Base-by-base conservation (phyloP, 1,140 invertebrate genomes). In the Drosophila bocki region DNA sequence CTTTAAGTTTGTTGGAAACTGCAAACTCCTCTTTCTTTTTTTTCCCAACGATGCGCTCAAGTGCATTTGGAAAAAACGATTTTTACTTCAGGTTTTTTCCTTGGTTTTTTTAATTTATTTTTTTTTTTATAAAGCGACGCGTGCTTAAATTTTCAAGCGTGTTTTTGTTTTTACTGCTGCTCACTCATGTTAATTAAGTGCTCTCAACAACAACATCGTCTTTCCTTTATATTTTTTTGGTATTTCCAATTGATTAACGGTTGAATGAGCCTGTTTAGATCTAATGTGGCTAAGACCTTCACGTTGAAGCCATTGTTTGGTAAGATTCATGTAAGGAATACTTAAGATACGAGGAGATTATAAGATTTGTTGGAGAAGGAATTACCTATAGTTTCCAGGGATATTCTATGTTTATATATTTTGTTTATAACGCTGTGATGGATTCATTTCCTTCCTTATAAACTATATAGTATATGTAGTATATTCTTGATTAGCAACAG, bases 151-250 rank as follows among this genome's bases (percentile, higher is more conserved):
- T 45, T 69, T 35, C 22, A 65, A 39, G 65, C 37, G 8, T 65
- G 37, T 42, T 42, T 65, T 35, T 65, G 33, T 51, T 65, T 11
- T 68, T 50, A 17, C 35, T 32, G 61, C 60, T 50, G 60, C 35
- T 44, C 61, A 51, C 48, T 65, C 45, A 69, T 51, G 61, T 65
- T 69, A 69, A 69, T 69, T 69, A 69, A 65, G 35, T 47, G 65
- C 60, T 42, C 41, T 33, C 29, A 22, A 64, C 44, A 45, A 47
- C 33, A 15, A 45, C 29, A 64, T 13, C 37, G 61, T 41, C 42
- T 35, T 42, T 41, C 35, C 45, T 61, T 33, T 48, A 47, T 29
- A 39, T 67, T 32, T 57, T 48, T 35, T 53, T 53, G 61, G 45
- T 17, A 53, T 53, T 67, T 65, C 32, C 61, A 67, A 69, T 67